Percentiles rank a stretch among this genome's conserved stretches.
These are phyloP conservation scores for Triplophysa siluroides DNA, from an alignment of 2,113 vertebrate genomes.

Conservation along the genomic window DNA sequence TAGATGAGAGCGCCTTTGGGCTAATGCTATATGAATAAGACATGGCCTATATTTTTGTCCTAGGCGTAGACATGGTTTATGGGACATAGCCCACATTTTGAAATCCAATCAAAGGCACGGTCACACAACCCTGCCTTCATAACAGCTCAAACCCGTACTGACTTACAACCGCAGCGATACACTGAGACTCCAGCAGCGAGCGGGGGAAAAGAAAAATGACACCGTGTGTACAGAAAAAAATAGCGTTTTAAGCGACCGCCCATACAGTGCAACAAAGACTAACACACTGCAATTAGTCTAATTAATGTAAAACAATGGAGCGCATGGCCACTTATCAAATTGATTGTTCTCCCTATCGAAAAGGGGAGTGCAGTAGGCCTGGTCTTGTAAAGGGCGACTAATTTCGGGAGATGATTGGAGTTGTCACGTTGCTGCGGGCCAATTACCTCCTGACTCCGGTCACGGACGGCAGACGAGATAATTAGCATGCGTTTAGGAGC, in stretches of 20 bases:
- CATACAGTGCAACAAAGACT: slow-evolving; percentile 79
- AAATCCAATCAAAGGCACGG: slow-evolving; percentile 56
- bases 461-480: slow-evolving; percentile 87
- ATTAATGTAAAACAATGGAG: slow-evolving; percentile 94
- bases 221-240: slow-evolving; percentile 21
- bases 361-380: slow-evolving; percentile 84
- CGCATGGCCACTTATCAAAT: slow-evolving; percentile 93
- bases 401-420: slow-evolving; percentile 93
- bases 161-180: slow-evolving; percentile 45
- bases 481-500: slow-evolving; percentile 85
- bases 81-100: slow-evolving; percentile 48
- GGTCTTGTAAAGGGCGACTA: slow-evolving; percentile 80
- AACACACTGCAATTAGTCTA: slow-evolving; percentile 90
- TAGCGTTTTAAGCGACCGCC: slow-evolving; percentile 40
- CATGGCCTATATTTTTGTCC: slow-evolving; percentile 48
- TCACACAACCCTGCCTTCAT: slow-evolving; percentile 40
- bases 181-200: neutral
- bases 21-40: slow-evolving; percentile 46
- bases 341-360: slow-evolving; percentile 93
- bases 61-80: slow-evolving; percentile 51
- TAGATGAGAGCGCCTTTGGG: slow-evolving; percentile 32
- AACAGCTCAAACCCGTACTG: slow-evolving; percentile 35
- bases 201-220: slow-evolving; percentile 26
- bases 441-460: slow-evolving; percentile 90
- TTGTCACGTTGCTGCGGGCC: slow-evolving; percentile 91